Evolutionary conservation across 1,140 invertebrate genomes (phyloP), one percentile per base, ranked within the genome.

Genomic region (Aricia agestis): DNA sequence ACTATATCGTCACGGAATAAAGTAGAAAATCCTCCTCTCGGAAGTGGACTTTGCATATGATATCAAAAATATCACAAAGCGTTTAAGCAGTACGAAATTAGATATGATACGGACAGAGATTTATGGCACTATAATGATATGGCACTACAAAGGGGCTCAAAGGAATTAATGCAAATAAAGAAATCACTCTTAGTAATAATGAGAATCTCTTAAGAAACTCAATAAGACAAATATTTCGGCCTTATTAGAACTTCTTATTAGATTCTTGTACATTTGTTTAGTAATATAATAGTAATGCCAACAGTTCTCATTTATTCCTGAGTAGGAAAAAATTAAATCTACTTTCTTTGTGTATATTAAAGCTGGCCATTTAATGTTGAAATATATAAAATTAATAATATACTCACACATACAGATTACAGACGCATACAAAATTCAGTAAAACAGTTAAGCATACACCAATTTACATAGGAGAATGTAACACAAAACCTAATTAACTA

Each of bases 401-500:
- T 25, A 25, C 25, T 2, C 25, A 25, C 25, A 25, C 25, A 25
- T 3, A 25, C 25, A 25, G n/a, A n/a, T n/a, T 3, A 25, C 25
- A 25, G 25, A 25, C 25, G 3, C 25, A 25, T 13, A 52, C 4
- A 15, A 52, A 52, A 52, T 52, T 52, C 41, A 42, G 7, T 42
- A 42, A 42, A 42, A 6, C 45, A 66, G 63, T 31, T 66, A 25
- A 66, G 63, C 25, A 32, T 32, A 66, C 32, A 66, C 11, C 25
- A 52, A 52, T 52, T 52, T 52, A 52, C 45, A 52, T 15, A 52
- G 45, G 45, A 52, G 45, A 52, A 13, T 52, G 45, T 61, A 25
- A 69, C 32, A 76, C 76, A 78, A 78, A 77, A 77, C 63, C 61
- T 71, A 88, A 88, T 86, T 87, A 85, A 86, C 81, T 83, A 85